phyloP scores from a whole-genome alignment of 1,140 invertebrate species.

The Orussus abietinus region DNA sequence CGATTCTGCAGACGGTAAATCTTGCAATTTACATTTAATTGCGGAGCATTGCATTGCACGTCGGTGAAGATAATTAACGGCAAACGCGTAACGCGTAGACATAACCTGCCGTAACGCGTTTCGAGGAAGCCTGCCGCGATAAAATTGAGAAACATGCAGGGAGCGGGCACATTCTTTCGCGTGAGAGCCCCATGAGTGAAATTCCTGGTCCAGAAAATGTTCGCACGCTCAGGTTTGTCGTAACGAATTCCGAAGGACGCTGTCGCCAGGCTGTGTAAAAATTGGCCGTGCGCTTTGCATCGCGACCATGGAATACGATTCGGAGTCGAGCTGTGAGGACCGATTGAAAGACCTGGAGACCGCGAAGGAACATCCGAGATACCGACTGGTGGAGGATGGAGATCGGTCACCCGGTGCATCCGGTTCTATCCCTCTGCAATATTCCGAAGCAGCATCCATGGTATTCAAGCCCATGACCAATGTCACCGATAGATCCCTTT shows the following conservation, averaged over 20 bases:
- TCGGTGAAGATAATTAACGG: background rate
- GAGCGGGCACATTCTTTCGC: too few species aligned
- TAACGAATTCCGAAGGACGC: conserved; percentile 8
- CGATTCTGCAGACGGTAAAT: background rate
- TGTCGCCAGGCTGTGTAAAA: conserved; percentile 1
- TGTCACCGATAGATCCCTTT: conserved; percentile 29
- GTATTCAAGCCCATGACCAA: conserved; percentile 6
- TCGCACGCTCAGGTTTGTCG: too few species aligned
- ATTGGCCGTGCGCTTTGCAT: background rate
- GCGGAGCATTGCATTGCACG: conserved; percentile 8
- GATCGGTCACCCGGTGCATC: conserved; percentile 9
- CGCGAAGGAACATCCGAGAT: conserved; percentile 8
- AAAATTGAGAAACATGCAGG: background rate
- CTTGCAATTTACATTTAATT: conserved; percentile 1
- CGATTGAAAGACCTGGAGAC: conserved; percentile 24
- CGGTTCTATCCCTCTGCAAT: conserved; percentile 18
- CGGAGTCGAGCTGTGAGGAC: conserved; percentile 38
- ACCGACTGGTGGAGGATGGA: background rate
- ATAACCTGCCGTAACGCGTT: background rate
- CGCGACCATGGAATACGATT: conserved; percentile 44
- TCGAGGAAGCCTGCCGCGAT: background rate
- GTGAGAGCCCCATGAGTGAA: too few species aligned
- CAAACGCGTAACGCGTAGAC: background rate
- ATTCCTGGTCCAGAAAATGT: too few species aligned
- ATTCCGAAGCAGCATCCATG: conserved; percentile 12